Evolutionary conservation across 2,888 invertebrate genomes (phyloP), one percentile per base, ranked within the genome.

Genomic region (Minunthozetes semirufus): DNA sequence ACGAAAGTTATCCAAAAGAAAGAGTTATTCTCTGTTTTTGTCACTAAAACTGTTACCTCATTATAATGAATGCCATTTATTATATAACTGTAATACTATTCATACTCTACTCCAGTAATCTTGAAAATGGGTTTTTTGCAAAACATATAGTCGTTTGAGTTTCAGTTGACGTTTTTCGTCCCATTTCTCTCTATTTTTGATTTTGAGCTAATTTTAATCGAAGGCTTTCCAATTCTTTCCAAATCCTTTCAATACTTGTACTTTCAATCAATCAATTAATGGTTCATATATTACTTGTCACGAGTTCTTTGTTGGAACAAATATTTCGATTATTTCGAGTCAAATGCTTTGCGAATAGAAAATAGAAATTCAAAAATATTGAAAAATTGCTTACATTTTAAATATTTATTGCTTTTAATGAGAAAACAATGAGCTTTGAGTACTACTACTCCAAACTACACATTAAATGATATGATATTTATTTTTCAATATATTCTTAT

Each of bases 31-130:
- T 25, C 19, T 61, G 4, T 61, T 19, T 61, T 61, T 4, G 19
- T 9, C 8, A 61, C 61, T 25, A 61, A 9, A 66, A 66, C 38
- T 17, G 17, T 66, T 66, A 66, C 66, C 66, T 66, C 66, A 66
- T 66, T 66, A 66, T 66, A 38, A 38, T n/a, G 22, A 66, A 63
- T n/a, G 42, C 17, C 42, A 19, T 19, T 66, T n/a, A 25, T 61
- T 61, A 53, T 53, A 8, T 17, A 53, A 53, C 17, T 17, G 53
- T 42, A 13, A 42, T n/a, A n/a, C n/a, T n/a, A 42, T 42, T 13
- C 42, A 53, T 22, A 22, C 19, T 53, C 19, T 53, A 53, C 53
- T 53, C 53, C 19, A n/a, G 22, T 19, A 19, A 53, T 53, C 2
- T 19, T 19, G 53, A 53, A 53, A 19, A 50, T 11, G 15, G 4